Evolutionary conservation across 2,797 vertebrate species (phyloP).

Genomic region (Gobionotothen gibberifrons): DNA sequence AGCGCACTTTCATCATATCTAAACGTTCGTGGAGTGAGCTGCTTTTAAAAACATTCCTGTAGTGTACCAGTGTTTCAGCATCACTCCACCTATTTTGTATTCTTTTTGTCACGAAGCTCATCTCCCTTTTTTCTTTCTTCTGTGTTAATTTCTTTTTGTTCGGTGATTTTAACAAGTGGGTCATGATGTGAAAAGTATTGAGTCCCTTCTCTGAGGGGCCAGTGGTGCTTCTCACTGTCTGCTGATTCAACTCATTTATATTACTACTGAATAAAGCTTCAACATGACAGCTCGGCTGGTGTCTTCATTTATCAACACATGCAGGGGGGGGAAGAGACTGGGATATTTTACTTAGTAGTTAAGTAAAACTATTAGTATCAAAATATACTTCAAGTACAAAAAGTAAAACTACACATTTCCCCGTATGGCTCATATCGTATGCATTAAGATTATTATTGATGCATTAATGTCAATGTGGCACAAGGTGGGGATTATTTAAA

Average conservation of each 20-base stretch:
- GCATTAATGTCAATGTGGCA: no score
- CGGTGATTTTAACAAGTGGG: constrained; percentile 59
- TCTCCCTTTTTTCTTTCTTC: constrained; percentile 41
- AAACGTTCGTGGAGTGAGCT: constrained; percentile 20
- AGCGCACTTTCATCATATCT: constrained; percentile 27
- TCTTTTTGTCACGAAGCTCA: constrained; percentile 46
- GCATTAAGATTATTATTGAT: no score
- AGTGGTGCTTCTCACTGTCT: constrained; percentile 71
- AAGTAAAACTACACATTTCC: no score
- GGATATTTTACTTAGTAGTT: no score
- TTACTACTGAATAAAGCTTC: constrained; percentile 82
- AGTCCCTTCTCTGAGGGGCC: constrained; percentile 50
- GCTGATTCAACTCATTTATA: constrained; percentile 82
- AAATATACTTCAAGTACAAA: no score
- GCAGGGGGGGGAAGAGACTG: no score
- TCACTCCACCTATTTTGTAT: constrained; percentile 28
- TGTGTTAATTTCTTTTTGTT: constrained; percentile 59
- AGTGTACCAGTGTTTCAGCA: constrained; percentile 27
- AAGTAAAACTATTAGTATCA: no score
- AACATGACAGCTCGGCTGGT: constrained; percentile 43
- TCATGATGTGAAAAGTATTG: constrained; percentile 63
- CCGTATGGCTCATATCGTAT: no score
- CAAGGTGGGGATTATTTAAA: no score
- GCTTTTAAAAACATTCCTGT: constrained; percentile 31
- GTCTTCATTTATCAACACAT: constrained; percentile 11